Conservation (phyloP, 2,113 vertebrate species). For the Heterotilapia buettikoferi region DNA sequence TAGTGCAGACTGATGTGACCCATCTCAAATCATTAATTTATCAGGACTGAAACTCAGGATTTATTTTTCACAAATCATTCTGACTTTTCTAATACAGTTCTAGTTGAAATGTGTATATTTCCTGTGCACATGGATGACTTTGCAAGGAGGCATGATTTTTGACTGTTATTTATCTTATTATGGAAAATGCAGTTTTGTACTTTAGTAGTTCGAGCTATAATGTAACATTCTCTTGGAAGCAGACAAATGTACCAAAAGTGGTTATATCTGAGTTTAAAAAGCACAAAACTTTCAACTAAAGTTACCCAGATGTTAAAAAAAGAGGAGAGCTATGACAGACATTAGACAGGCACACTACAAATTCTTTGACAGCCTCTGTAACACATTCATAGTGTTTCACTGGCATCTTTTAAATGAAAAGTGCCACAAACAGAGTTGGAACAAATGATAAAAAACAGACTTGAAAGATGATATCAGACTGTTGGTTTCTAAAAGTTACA, state of each 20-base stretch:
- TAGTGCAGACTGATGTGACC: neutral
- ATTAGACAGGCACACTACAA: neutral
- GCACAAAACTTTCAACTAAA: neutral
- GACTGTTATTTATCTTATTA: neutral
- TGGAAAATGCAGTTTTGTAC: neutral
- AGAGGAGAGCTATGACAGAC: neutral
- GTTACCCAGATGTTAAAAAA: neutral
- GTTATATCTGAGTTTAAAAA: neutral
- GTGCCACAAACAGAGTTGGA: neutral
- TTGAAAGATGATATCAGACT: neutral
- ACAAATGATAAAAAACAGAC: neutral
- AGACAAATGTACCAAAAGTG: neutral
- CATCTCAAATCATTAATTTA: neutral
- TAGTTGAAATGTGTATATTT: neutral
- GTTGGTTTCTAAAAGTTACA: neutral
- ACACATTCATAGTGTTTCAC: neutral
- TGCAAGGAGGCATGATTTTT: neutral
- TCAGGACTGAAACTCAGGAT: neutral
- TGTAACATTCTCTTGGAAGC: neutral
- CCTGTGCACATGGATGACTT: neutral
- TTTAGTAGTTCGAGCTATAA: neutral
- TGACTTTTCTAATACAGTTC: neutral
- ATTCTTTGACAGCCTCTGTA: neutral
- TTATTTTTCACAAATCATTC: neutral
- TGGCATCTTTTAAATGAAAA: neutral